Conservation (phyloP, 2,797 vertebrate genomes). For the Peromyscus aztecus region DNA sequence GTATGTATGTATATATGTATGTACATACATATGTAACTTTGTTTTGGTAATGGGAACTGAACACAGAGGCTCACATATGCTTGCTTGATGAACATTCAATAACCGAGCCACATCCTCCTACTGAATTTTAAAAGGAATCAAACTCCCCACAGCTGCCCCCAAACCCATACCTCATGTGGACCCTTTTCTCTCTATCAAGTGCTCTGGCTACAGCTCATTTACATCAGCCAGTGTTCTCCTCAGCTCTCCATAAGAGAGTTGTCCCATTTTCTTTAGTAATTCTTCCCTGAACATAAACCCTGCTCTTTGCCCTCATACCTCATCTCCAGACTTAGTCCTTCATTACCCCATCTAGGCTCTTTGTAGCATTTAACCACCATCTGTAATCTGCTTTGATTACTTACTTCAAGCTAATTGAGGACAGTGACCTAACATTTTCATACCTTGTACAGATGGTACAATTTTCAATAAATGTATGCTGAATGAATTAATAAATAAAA, state of each 20-base stretch:
- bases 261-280: background rate
- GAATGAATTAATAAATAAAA: background rate
- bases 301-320: background rate
- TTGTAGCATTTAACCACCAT: background rate
- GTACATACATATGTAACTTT: background rate
- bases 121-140: background rate
- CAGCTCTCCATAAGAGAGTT: background rate
- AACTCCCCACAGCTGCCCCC: background rate
- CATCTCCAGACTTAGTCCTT: background rate
- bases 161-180: background rate
- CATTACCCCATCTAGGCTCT: background rate
- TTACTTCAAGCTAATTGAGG: background rate
- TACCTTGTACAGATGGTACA: background rate
- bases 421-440: background rate
- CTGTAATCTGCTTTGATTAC: background rate
- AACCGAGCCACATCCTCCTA: background rate
- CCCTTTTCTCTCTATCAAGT: background rate
- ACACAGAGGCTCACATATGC: background rate
- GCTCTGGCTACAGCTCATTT: background rate
- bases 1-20: background rate
- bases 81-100: background rate
- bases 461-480: background rate
- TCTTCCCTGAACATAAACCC: background rate
- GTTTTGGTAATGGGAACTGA: background rate
- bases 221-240: background rate